phyloP scores from a whole-genome alignment of 2,888 invertebrate genomes.

The Tuta absoluta region DNA sequence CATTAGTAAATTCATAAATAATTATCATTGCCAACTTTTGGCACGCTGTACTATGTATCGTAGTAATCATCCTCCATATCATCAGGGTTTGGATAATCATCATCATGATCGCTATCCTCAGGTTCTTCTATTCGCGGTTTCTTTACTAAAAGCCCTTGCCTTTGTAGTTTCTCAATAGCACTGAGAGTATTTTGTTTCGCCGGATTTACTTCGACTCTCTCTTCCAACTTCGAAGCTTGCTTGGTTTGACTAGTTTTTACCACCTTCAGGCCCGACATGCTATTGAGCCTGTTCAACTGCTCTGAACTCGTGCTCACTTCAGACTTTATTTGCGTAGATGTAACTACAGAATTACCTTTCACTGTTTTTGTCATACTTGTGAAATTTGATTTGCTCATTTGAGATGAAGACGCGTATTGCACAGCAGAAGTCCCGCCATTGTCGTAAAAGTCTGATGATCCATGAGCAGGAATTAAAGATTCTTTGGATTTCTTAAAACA shows the following conservation, averaged over 20 bases:
- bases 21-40: background rate
- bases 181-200: conserved; percentile 63
- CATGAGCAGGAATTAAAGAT: conserved; percentile 60
- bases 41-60: conserved; percentile 12
- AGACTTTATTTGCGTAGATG: conserved; percentile 61
- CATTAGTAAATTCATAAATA: conserved; percentile 6
- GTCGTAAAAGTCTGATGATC: conserved; percentile 44
- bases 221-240: conserved; percentile 57
- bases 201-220: conserved; percentile 55
- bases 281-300: conserved; percentile 60
- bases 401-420: conserved; percentile 55
- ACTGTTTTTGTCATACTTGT: conserved; percentile 57
- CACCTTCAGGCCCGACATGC: conserved; percentile 60
- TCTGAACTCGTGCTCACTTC: conserved; percentile 59
- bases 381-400: conserved; percentile 57
- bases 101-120: conserved; percentile 47
- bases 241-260: conserved; percentile 62
- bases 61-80: conserved; percentile 45
- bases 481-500: conserved; percentile 73
- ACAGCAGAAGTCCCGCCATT: conserved; percentile 42
- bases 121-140: conserved; percentile 63
- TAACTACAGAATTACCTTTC: conserved; percentile 59
- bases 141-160: conserved; percentile 70
- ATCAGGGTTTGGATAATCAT: conserved; percentile 44
- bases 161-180: conserved; percentile 72